These are phyloP conservation scores for Empis livida DNA, from an alignment of 2,888 invertebrate genomes.

Conservation along the genomic window DNA sequence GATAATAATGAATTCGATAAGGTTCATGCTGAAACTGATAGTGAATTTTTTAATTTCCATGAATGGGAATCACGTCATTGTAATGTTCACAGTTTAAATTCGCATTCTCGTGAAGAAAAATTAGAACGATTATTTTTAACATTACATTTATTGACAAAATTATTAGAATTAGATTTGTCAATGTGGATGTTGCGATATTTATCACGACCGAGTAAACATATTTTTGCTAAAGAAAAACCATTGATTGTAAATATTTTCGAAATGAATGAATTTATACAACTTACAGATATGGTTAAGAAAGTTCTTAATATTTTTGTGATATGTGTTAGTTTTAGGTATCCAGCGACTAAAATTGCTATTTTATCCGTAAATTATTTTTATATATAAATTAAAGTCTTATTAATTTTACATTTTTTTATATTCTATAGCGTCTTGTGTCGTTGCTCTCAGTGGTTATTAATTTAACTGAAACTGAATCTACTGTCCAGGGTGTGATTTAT, in stretches of 20 bases:
- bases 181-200: constrained; percentile 43
- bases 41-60: constrained; percentile 19
- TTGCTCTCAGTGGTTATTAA: constrained; percentile 27
- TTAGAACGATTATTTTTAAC: constrained; percentile 41
- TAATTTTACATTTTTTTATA: neutral
- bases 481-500: constrained; percentile 20
- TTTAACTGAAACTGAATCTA: constrained; percentile 23
- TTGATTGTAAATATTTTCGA: constrained; percentile 23
- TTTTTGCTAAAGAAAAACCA: constrained; percentile 23
- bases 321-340: constrained; percentile 19
- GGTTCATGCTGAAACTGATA: neutral
- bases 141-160: constrained; percentile 39
- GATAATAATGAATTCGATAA: neutral
- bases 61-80: constrained; percentile 20
- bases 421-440: constrained; percentile 23
- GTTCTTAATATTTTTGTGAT: constrained; percentile 22
- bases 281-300: constrained; percentile 21
- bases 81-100: neutral
- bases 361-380: constrained; percentile 20
- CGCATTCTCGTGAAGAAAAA: constrained; percentile 19
- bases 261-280: constrained; percentile 17
- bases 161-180: constrained; percentile 43
- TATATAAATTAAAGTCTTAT: neutral
- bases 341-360: constrained; percentile 17
- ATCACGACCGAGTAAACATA: constrained; percentile 19